These are phyloP conservation scores for Chelidonichthys spinosus DNA, from an alignment of 2,797 vertebrate species.

Conservation along the genomic window DNA sequence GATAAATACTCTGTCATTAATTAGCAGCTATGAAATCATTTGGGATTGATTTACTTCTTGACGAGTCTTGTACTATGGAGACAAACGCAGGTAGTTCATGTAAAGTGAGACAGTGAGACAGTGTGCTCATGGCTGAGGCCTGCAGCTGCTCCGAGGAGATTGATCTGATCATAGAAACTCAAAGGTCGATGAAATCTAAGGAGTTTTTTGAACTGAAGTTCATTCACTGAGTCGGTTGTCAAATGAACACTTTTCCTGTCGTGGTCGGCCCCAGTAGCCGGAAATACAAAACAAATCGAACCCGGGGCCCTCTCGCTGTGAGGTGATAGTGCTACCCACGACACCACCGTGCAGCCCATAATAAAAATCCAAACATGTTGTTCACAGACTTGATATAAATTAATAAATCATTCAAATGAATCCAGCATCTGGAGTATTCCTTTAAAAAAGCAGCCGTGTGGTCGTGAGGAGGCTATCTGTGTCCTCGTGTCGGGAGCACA, in stretches of 20 bases:
- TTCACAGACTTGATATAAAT: no score
- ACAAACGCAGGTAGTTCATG: conserved; percentile 8
- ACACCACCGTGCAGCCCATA: no score
- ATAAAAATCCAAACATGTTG: no score
- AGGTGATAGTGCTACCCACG: no score
- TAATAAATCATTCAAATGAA: no score
- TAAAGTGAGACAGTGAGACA: not conserved
- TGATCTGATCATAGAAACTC: not conserved
- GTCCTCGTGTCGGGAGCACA: conserved; percentile 21
- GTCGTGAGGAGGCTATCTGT: not conserved
- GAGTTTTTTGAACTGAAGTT: no score
- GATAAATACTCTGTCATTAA: not conserved
- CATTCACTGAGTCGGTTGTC: no score
- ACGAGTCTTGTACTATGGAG: not conserved
- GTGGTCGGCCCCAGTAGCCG: no score
- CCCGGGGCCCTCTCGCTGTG: no score
- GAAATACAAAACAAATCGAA: no score
- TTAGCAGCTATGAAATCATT: not conserved
- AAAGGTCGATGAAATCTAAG: not conserved
- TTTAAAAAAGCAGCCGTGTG: not conserved
- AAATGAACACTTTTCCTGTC: no score
- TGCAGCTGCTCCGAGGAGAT: not conserved
- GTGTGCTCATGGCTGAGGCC: not conserved
- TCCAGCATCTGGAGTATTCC: no score
- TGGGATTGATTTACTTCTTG: not conserved